phyloP scores from a whole-genome alignment of 2,888 invertebrate species.

The Watsonalla cultraria region DNA sequence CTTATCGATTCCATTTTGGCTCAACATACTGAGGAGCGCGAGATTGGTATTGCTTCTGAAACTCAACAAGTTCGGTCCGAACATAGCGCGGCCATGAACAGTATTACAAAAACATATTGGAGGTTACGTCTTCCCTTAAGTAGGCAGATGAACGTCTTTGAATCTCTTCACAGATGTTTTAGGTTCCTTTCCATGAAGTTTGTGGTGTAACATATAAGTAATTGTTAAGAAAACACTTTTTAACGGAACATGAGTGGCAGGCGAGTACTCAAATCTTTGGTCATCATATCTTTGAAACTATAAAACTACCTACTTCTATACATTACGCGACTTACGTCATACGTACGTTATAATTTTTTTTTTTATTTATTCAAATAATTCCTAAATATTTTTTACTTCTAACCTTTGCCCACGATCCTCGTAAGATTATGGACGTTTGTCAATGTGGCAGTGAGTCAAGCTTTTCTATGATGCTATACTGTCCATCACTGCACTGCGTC shows the following conservation, averaged over 20 bases:
- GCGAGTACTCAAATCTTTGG: too few relatives aligned
- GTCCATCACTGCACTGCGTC: conserved; percentile 24
- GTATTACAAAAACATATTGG: conserved; percentile 5
- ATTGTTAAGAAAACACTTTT: too few relatives aligned
- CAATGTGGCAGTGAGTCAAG: too few relatives aligned
- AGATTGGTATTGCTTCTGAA: conserved; percentile 30
- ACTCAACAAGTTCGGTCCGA: conserved; percentile 10
- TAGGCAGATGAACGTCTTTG: too few relatives aligned
- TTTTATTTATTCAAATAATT: background rate
- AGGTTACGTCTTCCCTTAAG: background rate
- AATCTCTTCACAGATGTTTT: too few relatives aligned
- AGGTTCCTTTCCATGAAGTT: too few relatives aligned
- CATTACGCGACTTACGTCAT: background rate
- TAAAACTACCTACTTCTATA: too few relatives aligned
- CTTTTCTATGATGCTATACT: background rate
- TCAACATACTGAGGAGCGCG: conserved; percentile 10
- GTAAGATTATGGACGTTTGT: background rate
- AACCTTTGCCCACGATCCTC: background rate
- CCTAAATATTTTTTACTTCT: background rate
- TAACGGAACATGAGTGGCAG: too few relatives aligned
- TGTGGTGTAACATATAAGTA: too few relatives aligned
- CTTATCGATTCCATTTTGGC: conserved; percentile 32
- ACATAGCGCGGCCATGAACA: conserved; percentile 10
- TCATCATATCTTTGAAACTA: too few relatives aligned
- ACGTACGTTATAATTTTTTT: background rate